These are phyloP conservation scores for Oceanites oceanicus DNA, from an alignment of 2,113 vertebrate species.

Conservation along the genomic window DNA sequence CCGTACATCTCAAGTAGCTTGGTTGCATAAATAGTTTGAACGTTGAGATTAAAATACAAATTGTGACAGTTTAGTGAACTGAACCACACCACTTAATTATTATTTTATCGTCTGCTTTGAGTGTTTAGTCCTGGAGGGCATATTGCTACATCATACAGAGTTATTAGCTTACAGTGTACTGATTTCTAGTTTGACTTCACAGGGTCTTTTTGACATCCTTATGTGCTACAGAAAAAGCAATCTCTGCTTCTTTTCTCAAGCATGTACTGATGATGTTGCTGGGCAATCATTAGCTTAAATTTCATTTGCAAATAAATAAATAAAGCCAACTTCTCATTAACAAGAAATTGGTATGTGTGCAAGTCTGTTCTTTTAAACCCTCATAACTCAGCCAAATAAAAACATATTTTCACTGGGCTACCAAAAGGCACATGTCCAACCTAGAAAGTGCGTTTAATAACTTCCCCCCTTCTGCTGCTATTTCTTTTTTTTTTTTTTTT, in stretches of 20 bases:
- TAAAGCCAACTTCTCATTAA: background rate
- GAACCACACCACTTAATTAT: background rate
- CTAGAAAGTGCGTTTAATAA: slow-evolving; percentile 41
- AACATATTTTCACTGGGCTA: slow-evolving; percentile 14
- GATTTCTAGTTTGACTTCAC: background rate
- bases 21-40: background rate
- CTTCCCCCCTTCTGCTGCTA: slow-evolving; percentile 3
- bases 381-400: slow-evolving; percentile 47
- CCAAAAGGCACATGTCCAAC: slow-evolving; percentile 41
- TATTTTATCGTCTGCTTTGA: background rate
- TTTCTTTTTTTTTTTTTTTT: slow-evolving; percentile 11
- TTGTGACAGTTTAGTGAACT: background rate
- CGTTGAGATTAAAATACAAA: background rate
- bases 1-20: background rate
- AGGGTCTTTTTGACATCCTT: background rate
- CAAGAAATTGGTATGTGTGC: background rate
- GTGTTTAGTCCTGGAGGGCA: background rate
- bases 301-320: slow-evolving; percentile 34
- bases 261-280: background rate
- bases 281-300: slow-evolving; percentile 1
- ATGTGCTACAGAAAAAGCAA: background rate
- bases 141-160: background rate
- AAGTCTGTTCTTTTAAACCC: slow-evolving; percentile 20
- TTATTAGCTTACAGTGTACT: background rate
- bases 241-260: background rate